Base-by-base conservation (phyloP, 92 coral and sea anemone species). In the Palythoa caribaeorum region DNA sequence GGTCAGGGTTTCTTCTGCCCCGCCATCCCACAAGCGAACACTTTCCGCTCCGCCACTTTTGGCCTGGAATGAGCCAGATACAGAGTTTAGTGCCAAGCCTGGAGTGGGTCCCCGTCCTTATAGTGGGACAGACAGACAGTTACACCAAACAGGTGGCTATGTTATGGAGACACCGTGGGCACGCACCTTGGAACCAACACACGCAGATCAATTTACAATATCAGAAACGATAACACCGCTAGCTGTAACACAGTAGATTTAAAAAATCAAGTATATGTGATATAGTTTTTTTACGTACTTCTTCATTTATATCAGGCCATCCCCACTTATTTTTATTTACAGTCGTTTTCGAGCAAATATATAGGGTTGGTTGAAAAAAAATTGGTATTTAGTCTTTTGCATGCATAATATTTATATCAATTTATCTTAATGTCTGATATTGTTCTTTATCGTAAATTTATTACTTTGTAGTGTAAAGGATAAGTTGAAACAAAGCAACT, bases 21-120 rank as follows among this genome's bases (percentile, higher is more conserved):
- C 96, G 28, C 90, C 93, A 15, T 88, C 90, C 44, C 97, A 89
- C 8, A 92, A 93, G n/a, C 88, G 97, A 14, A 87, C 98, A 77
- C 84, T 94, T 52, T 86, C 93, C 8, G 93, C 93, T 9, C 87
- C 93, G 2, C 96, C 98, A 47, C 87, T 97, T 21, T 88, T 97
- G 87, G 98, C 99, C 4, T 97, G 99, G 99, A 97, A 97, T 90
- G 94, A 96, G 20, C 94, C 97, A 63, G 96, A 96, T 68, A 94
- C 89, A 59, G 66, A 84, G 48, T 92, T 90, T 40, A 79, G 90
- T 38, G 87, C 95, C 38, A 97, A 96, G 74, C 98, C 99, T 1
- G 94, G 98, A 3, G 92, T 97, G 69, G 99, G 99, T 37, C 69
- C 73, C 53, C 88, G 95, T 39, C 91, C 93, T n/a, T 85, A 77